Evolutionary conservation across 2,888 invertebrate species (phyloP).

Genomic region (Trichopoda pennipes): DNA sequence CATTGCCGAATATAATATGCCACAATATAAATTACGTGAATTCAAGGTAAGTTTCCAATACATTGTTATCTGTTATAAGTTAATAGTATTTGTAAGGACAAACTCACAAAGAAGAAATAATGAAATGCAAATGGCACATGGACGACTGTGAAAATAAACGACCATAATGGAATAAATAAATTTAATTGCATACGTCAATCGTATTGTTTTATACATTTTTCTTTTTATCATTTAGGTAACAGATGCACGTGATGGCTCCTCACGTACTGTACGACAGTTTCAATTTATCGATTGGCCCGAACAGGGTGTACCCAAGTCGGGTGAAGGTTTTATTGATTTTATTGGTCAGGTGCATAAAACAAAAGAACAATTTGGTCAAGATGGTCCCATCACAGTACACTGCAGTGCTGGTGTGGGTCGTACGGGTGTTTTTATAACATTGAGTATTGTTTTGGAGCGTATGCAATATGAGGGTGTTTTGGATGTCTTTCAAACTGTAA

Average conservation of each 20-base stretch:
- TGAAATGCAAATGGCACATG: background rate
- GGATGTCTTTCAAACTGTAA: slow-evolving; percentile 99
- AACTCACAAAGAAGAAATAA: background rate
- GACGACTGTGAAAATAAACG: background rate
- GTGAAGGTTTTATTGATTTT: slow-evolving; percentile 99
- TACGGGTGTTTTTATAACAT: slow-evolving; percentile 98
- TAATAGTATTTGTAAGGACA: background rate
- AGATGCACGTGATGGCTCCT: slow-evolving; percentile 97
- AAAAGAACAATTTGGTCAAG: slow-evolving; percentile 99
- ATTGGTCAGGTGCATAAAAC: slow-evolving; percentile 99
- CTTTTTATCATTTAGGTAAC: slow-evolving; percentile 85
- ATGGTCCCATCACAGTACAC: slow-evolving; percentile 99
- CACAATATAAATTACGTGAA: slow-evolving; percentile 98
- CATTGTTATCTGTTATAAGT: background rate
- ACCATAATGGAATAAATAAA: slow-evolving; percentile 29
- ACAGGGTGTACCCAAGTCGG: slow-evolving; percentile 97
- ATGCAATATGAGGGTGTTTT: slow-evolving; percentile 99
- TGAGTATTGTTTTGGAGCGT: slow-evolving; percentile 98
- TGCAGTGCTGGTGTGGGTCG: slow-evolving; percentile 99
- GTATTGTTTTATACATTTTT: slow-evolving; percentile 21
- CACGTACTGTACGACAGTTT: slow-evolving; percentile 97
- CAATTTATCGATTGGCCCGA: slow-evolving; percentile 98
- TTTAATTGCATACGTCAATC: slow-evolving; percentile 39
- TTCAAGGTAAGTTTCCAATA: slow-evolving; percentile 87
- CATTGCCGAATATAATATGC: slow-evolving; percentile 99